Evolutionary conservation across 1,140 invertebrate species (phyloP), one percentile per base, ranked within the genome.

Genomic region (Micrasema longulum): DNA sequence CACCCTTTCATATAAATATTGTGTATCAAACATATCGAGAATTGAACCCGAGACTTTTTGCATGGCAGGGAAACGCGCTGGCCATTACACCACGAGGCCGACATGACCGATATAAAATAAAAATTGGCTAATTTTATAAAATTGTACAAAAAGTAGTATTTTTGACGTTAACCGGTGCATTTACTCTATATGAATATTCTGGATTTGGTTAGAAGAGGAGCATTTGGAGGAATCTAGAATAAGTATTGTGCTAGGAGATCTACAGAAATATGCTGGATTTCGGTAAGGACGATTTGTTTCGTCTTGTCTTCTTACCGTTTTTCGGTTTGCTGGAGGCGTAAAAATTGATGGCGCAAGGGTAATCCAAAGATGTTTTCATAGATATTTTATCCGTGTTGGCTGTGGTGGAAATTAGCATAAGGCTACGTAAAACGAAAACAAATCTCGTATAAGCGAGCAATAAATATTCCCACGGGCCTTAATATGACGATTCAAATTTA

Each of bases 281-380:
- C 68, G 45, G 57, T 71, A 71, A 73, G 74, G 74, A 73, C 74
- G 74, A 76, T 76, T 76, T 76, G 74, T 76, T 73, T 76, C 70
- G 74, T 63, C 71, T 70, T 72, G 70, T 69, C 60, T 71, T 31
- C 64, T 64, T 22, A 36, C 26, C n/a, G n/a, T n/a, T 60, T 66
- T 45, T 48, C 69, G 55, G 53, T 64, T 64, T 68, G 69, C 70
- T 75, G 22, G 22, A 57, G 43, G 47, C 72, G 68, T 76, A 76
- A 76, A 76, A 76, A 60, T 73, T 69, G 60, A 76, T 76, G 74
- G 71, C n/a, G 67, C 63, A 67, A 71, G 68, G 31, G 47, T 76
- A 73, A 76, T 73, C 67, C 52, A 50, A 73, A 72, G 71, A 73
- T 76, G 74, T 76, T 70, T 72, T 66, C 43, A 48, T 68, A 64